phyloP scores from a whole-genome alignment of 2,113 vertebrate genomes.

The Hucho hucho region DNA sequence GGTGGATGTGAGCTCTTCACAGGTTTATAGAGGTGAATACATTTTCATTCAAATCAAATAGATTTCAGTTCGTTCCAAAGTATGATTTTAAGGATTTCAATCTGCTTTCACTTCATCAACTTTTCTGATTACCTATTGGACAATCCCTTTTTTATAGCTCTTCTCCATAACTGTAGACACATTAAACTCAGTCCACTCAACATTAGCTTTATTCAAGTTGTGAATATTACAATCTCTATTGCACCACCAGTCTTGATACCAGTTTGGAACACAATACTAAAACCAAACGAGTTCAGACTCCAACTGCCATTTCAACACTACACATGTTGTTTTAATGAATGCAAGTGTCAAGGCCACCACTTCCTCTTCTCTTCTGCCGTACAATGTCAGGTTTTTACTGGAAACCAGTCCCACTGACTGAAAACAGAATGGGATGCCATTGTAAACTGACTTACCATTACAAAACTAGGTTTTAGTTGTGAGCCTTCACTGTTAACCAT shows the following conservation, averaged over 20 bases:
- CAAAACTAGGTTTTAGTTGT: not conserved
- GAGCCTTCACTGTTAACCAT: not conserved
- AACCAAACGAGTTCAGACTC: not conserved
- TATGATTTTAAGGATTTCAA: not conserved
- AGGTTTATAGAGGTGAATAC: not conserved
- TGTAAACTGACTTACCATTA: not conserved
- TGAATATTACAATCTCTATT: not conserved
- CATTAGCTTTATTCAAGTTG: not conserved
- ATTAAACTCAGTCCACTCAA: not conserved
- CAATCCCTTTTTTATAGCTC: not conserved
- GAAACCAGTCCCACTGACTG: constrained; percentile 69
- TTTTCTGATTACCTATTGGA: not conserved
- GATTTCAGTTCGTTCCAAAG: not conserved
- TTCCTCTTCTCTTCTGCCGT: constrained; percentile 65
- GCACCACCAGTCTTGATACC: not conserved
- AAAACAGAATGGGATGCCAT: constrained; percentile 47
- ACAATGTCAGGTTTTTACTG: constrained; percentile 63
- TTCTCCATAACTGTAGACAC: not conserved
- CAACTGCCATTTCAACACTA: constrained; percentile 12
- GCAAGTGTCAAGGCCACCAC: constrained; percentile 61
- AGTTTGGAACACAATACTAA: not conserved
- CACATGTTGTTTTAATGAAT: constrained; percentile 43
- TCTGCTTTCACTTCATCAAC: not conserved
- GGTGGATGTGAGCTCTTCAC: not conserved
- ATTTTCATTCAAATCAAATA: not conserved